Evolutionary conservation across 2,113 vertebrate species (phyloP).

Genomic region (Chamaea fasciata): DNA sequence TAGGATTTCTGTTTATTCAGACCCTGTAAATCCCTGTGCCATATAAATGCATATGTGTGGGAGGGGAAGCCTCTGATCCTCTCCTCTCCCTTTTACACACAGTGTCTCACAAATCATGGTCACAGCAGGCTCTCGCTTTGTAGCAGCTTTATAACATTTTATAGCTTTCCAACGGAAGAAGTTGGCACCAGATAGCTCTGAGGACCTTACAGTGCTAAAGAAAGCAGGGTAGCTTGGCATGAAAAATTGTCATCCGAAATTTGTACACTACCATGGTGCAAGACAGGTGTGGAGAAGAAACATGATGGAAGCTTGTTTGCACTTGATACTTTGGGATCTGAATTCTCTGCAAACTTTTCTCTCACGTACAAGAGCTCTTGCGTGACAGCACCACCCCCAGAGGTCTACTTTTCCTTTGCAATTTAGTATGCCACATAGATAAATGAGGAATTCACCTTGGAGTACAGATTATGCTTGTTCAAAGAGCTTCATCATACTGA

Average conservation of each 20-base stretch:
- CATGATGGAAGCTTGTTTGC: background rate
- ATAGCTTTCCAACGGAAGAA: constrained; percentile 17
- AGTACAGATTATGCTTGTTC: background rate
- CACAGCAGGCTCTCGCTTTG: background rate
- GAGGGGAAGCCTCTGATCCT: constrained; percentile 6
- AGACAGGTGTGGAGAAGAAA: background rate
- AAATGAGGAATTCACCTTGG: background rate
- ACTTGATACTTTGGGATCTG: background rate
- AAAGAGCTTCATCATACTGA: background rate
- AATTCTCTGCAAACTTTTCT: background rate
- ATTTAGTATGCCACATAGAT: background rate
- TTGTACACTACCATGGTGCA: background rate
- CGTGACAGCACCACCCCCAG: background rate
- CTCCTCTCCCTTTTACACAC: background rate
- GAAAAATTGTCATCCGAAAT: background rate
- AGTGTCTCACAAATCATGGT: background rate
- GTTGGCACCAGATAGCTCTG: background rate
- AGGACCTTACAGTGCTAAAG: background rate
- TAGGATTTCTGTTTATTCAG: constrained; percentile 35
- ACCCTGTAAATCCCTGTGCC: background rate
- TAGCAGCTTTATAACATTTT: background rate
- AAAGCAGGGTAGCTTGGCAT: background rate
- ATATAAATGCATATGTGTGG: background rate
- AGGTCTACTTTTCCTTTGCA: background rate
- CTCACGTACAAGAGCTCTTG: accelerated